A percentile compares a stretch with the other conserved stretches of the same genome.
These are phyloP conservation scores for Strigamia crassipes DNA, from an alignment of 2,888 invertebrate species.

Conservation along the genomic window DNA sequence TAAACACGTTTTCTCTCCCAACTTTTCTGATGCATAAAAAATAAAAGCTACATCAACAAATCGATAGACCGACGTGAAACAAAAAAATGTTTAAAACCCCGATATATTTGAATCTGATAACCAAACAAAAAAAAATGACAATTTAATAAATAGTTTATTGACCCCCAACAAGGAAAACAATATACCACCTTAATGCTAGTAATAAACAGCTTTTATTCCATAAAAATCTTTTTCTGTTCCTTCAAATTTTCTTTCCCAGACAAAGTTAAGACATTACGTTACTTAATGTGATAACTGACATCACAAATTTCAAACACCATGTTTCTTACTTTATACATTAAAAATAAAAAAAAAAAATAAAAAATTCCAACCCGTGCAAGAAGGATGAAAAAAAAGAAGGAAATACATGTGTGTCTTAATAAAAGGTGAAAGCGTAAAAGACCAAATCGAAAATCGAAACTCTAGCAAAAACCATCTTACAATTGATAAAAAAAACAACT, in stretches of 20 bases:
- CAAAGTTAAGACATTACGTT: neutral
- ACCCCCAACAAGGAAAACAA: too few species aligned
- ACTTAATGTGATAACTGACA: neutral
- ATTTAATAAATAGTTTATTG: neutral
- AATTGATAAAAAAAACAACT: neutral
- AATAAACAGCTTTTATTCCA: too few species aligned
- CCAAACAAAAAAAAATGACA: neutral
- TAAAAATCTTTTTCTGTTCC: too few species aligned
- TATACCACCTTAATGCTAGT: too few species aligned
- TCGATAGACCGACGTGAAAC: neutral
- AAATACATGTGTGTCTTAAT: neutral
- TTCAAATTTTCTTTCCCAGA: too few species aligned
- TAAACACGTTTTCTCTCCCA: neutral
- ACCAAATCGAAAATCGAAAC: constrained; percentile 10
- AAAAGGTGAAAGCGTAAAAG: constrained; percentile 4
- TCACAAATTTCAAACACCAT: neutral
- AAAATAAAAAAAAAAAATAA: neutral
- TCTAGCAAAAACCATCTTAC: neutral
- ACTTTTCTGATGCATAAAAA: constrained; percentile 20
- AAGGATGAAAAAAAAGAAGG: neutral
- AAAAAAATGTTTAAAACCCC: neutral
- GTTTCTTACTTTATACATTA: neutral
- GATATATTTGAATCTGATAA: too few species aligned
- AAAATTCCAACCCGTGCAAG: neutral
- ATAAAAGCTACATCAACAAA: neutral